These are phyloP conservation scores for Urocitellus parryii DNA, from an alignment of 2,113 vertebrate genomes.

Conservation along the genomic window DNA sequence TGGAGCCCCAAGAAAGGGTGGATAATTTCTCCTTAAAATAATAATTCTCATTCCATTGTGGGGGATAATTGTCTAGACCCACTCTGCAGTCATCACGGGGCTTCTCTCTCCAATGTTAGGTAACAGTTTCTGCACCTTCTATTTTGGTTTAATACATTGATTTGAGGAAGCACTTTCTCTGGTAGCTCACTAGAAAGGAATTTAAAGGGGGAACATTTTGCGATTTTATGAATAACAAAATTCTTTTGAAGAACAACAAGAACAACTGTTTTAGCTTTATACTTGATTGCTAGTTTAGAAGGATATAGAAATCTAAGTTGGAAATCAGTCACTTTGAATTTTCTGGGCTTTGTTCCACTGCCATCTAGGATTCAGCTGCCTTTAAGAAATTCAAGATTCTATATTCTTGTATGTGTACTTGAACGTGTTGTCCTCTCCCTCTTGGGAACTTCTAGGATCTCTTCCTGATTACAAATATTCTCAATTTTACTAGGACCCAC, in stretches of 20 bases:
- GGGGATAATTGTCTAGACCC: neutral
- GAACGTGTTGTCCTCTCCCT: neutral
- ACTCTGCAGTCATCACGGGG: too few relatives aligned
- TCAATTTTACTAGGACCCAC: neutral
- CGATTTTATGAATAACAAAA: neutral
- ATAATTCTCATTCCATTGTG: neutral
- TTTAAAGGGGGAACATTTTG: neutral
- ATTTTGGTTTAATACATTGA: neutral
- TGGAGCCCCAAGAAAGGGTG: neutral
- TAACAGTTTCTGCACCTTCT: neutral
- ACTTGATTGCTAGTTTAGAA: neutral
- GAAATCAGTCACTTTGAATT: neutral
- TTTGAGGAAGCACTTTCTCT: neutral
- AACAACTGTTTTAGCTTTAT: neutral
- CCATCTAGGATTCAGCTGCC: neutral
- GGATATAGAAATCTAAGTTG: neutral
- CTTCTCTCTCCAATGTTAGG: too few relatives aligned
- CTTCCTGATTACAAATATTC: neutral
- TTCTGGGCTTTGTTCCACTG: neutral
- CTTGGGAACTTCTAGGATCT: neutral
- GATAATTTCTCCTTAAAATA: neutral
- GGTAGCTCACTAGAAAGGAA: neutral
- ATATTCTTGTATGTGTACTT: neutral
- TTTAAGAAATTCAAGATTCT: neutral
- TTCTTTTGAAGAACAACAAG: neutral